phyloP scores from a whole-genome alignment of 2,113 vertebrate species.

The Dipodomys spectabilis region DNA sequence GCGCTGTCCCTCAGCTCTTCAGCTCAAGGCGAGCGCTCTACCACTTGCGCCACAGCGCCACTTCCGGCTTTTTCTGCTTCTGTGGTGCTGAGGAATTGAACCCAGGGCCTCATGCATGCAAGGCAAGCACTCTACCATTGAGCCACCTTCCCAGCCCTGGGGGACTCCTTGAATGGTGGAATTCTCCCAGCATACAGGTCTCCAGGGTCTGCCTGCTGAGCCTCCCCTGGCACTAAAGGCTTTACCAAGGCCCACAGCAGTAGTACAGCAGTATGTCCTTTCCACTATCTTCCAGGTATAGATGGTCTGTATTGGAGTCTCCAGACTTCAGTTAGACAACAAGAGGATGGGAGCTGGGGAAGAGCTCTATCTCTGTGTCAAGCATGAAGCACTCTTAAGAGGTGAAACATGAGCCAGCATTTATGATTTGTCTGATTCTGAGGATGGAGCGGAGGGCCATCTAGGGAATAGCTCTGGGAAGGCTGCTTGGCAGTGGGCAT shows the following conservation, averaged over 20 bases:
- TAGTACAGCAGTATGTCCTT: neutral
- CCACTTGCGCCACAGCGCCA: too few relatives aligned
- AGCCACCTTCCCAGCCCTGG: too few relatives aligned
- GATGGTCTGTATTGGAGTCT: neutral
- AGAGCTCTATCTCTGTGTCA: neutral
- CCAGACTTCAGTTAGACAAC: neutral
- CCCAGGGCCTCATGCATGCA: too few relatives aligned
- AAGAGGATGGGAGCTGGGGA: neutral
- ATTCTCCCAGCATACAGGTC: neutral
- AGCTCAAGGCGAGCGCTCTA: too few relatives aligned
- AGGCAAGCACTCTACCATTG: too few relatives aligned
- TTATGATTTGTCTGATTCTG: neutral
- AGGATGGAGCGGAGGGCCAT: neutral
- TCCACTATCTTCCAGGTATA: too few relatives aligned
- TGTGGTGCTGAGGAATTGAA: too few relatives aligned
- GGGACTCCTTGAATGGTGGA: neutral
- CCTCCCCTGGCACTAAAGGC: neutral
- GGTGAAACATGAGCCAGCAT: neutral
- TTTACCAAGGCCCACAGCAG: neutral
- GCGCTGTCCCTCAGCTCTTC: too few relatives aligned
- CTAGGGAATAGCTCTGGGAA: neutral
- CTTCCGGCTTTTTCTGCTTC: too few relatives aligned
- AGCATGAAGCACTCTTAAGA: neutral
- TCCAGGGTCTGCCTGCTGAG: neutral
- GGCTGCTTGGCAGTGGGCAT: neutral